Percentiles rank a stretch among this genome's conserved stretches.
phyloP scores from a whole-genome alignment of 2,113 vertebrate genomes.

The Paratilapia polleni region DNA sequence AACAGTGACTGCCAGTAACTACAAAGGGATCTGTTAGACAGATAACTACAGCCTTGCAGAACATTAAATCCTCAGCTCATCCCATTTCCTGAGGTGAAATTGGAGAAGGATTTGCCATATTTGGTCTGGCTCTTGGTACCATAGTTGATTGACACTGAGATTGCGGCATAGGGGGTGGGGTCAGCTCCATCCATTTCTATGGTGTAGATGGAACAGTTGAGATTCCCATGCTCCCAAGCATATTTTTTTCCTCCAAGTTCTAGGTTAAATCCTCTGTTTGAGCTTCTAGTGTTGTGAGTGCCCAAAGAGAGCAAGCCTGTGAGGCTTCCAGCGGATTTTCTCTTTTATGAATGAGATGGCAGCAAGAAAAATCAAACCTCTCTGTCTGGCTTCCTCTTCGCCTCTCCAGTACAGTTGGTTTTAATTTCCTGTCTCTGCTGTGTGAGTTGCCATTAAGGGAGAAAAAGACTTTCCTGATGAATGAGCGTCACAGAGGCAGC shows the following conservation, averaged over 20 bases:
- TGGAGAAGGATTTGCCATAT: constrained; percentile 63
- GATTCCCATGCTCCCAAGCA: constrained; percentile 22
- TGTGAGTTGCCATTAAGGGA: constrained; percentile 38
- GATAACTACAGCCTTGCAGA: constrained; percentile 65
- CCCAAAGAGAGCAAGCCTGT: constrained; percentile 16
- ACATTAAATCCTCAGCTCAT: constrained; percentile 67
- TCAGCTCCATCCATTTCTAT: background rate
- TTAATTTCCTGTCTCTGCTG: constrained; percentile 66
- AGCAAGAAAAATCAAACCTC: constrained; percentile 46
- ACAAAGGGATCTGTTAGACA: constrained; percentile 62
- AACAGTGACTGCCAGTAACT: constrained; percentile 59
- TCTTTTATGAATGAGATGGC: constrained; percentile 56
- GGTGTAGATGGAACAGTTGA: constrained; percentile 17
- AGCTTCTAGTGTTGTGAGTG: constrained; percentile 34
- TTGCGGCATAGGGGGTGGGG: background rate
- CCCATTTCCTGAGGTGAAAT: constrained; percentile 71
- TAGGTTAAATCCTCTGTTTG: constrained; percentile 27
- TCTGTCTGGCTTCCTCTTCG: constrained; percentile 26
- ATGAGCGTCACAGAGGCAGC: constrained; percentile 59
- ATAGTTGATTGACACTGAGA: constrained; percentile 46
- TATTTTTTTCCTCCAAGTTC: constrained; percentile 1
- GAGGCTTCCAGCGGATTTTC: constrained; percentile 50
- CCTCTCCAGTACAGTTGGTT: constrained; percentile 66
- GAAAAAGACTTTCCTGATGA: constrained; percentile 48
- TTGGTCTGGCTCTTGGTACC: constrained; percentile 53